Evolutionary conservation across 2,113 vertebrate genomes (phyloP).

Genomic region (Oenanthe melanoleuca): DNA sequence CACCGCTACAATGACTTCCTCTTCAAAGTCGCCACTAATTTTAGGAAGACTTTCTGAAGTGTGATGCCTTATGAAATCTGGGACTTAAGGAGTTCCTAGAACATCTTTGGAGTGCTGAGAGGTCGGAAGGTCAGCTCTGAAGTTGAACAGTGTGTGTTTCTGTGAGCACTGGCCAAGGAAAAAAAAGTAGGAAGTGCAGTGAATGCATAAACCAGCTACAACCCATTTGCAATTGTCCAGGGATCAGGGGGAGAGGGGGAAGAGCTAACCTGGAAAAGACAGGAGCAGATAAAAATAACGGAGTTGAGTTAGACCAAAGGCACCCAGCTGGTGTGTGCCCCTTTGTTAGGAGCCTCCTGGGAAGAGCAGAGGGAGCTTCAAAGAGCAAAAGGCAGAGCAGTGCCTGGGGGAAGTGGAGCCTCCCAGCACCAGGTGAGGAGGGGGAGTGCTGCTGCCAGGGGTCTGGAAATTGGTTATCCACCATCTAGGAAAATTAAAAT

Average conservation of each 20-base stretch:
- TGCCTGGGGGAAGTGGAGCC: not conserved
- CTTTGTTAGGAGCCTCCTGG: not conserved
- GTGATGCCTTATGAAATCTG: not conserved
- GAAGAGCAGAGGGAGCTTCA: not conserved
- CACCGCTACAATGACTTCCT: not conserved
- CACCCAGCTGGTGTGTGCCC: not conserved
- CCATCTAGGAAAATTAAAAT: no score
- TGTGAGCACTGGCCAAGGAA: not conserved
- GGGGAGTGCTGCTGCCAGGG: not conserved
- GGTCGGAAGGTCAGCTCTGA: not conserved
- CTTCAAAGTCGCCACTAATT: not conserved
- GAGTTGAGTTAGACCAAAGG: not conserved
- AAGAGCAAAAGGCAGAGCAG: not conserved
- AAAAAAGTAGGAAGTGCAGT: not conserved
- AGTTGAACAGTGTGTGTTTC: not conserved
- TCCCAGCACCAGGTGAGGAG: not conserved
- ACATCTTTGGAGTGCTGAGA: not conserved
- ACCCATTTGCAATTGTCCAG: not conserved
- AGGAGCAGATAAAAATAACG: not conserved
- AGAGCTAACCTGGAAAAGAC: not conserved
- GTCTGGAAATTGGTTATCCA: not conserved
- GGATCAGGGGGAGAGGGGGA: not conserved
- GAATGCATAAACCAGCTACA: not conserved
- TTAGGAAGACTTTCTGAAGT: not conserved
- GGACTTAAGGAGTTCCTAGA: not conserved